Percentiles rank a stretch among this genome's conserved stretches.
Conservation (phyloP, 2,888 invertebrate genomes). For the Gari tellinella region DNA sequence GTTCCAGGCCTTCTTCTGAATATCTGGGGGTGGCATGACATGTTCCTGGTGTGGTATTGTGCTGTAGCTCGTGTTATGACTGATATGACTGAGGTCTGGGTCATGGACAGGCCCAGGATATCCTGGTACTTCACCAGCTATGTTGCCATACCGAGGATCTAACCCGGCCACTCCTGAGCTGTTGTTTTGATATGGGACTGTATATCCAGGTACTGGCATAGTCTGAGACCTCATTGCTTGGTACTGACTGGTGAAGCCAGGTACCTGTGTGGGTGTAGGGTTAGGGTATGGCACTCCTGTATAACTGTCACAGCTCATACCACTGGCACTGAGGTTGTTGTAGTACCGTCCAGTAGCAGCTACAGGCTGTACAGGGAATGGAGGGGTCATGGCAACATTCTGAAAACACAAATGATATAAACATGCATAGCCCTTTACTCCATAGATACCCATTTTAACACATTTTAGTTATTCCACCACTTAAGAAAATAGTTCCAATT, state of each 20-base stretch:
- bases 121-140: too few relatives aligned
- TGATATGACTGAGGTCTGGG: conserved; percentile 45
- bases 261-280: not conserved
- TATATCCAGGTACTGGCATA: too few relatives aligned
- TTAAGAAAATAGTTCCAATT: too few relatives aligned
- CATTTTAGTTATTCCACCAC: too few relatives aligned
- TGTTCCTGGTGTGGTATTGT: conserved; percentile 39
- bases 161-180: too few relatives aligned
- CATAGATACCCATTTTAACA: too few relatives aligned
- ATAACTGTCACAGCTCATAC: conserved; percentile 8
- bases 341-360: conserved; percentile 8
- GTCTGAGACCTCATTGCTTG: too few relatives aligned
- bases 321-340: conserved; percentile 23
- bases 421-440: too few relatives aligned
- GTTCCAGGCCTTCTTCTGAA: not conserved
- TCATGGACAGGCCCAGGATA: not conserved
- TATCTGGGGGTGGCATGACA: not conserved
- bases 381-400: conserved; percentile 42
- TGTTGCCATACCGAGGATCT: too few relatives aligned
- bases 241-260: not conserved
- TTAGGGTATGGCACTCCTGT: conserved; percentile 24
- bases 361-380: conserved; percentile 44
- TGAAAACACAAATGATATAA: conserved; percentile 7
- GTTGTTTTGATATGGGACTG: too few relatives aligned
- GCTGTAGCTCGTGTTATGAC: conserved; percentile 56